Conservation (phyloP, 2,797 vertebrate species). For the Sebastes melanostomus region DNA sequence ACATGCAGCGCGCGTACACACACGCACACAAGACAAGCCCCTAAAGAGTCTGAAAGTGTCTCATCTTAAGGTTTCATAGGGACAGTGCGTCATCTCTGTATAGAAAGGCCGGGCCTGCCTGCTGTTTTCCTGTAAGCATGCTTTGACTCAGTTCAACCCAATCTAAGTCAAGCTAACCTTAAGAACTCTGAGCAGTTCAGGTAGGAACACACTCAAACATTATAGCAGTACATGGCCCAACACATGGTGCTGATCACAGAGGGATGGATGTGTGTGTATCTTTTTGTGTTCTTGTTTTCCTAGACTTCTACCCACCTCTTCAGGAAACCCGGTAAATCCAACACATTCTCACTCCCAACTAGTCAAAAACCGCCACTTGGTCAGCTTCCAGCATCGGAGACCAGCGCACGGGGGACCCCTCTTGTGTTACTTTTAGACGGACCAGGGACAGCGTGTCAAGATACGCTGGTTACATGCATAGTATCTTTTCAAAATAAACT, state of each 20-base stretch:
- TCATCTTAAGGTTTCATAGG: background rate
- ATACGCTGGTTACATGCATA: too few relatives aligned
- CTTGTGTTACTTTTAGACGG: too few relatives aligned
- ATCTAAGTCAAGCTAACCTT: background rate
- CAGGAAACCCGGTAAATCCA: background rate
- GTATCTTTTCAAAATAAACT: too few relatives aligned
- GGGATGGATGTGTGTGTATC: background rate
- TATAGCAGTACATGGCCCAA: background rate
- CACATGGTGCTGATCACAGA: background rate
- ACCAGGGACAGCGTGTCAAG: too few relatives aligned
- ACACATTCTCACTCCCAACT: too few relatives aligned
- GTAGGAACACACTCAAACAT: background rate
- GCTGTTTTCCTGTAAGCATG: background rate
- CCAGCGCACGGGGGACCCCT: too few relatives aligned
- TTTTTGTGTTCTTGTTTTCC: background rate
- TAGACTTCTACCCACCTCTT: background rate
- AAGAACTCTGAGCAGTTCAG: background rate
- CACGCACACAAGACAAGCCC: background rate
- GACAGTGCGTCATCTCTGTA: background rate
- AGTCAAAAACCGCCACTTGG: too few relatives aligned
- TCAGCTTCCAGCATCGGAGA: too few relatives aligned
- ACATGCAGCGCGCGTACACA: background rate
- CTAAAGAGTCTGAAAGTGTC: background rate
- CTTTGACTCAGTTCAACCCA: background rate
- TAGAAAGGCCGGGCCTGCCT: background rate